These are phyloP conservation scores for Cynopterus sphinx DNA, from an alignment of 2,797 vertebrate species.

Conservation along the genomic window DNA sequence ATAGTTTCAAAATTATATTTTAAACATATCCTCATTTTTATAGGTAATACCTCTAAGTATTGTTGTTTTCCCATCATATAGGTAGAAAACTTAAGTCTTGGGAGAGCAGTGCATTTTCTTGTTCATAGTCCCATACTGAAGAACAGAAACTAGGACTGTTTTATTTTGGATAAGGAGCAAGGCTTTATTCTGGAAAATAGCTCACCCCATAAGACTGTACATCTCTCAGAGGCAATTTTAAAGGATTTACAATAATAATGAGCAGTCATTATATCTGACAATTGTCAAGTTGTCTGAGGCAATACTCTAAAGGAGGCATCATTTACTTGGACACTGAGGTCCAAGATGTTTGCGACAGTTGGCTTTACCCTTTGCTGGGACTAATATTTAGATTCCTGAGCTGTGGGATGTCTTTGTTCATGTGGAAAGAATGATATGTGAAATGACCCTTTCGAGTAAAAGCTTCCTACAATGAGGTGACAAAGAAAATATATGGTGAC, in stretches of 20 bases:
- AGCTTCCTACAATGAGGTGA: neutral
- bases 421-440: neutral
- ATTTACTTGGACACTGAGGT: neutral
- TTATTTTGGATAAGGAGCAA: neutral
- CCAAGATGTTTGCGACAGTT: neutral
- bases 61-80: neutral
- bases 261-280: neutral
- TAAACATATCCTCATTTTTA: neutral
- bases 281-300: neutral
- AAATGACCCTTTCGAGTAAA: neutral
- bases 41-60: neutral
- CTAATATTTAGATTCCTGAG: neutral
- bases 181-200: slow-evolving; percentile 27
- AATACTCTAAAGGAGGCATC: neutral
- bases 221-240: slow-evolving; percentile 10
- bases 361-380: neutral
- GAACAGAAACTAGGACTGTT: neutral
- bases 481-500: neutral
- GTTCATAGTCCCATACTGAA: neutral
- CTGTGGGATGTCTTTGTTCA: neutral
- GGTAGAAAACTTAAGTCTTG: neutral
- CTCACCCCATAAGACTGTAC: neutral
- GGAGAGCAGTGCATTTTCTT: neutral
- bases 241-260: slow-evolving; percentile 25
- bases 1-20: neutral